Conservation (phyloP, 2,888 invertebrate genomes). For the Rotaria sp. region DNA sequence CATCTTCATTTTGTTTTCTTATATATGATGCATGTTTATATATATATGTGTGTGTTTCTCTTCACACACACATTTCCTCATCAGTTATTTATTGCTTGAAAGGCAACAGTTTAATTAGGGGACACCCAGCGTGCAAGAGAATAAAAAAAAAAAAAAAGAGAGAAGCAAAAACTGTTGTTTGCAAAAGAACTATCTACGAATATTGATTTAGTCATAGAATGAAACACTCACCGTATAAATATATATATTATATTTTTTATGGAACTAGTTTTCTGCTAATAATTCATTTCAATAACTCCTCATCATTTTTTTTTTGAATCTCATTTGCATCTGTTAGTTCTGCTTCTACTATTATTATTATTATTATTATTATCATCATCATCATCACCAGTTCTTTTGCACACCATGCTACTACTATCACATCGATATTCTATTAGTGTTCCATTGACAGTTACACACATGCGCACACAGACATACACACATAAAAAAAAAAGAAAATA, state of each 20-base stretch:
- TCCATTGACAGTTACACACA: neutral
- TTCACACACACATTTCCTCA: constrained; percentile 8
- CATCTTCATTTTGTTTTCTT: neutral
- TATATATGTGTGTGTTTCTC: neutral
- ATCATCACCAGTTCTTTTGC: neutral
- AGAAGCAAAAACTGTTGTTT: neutral
- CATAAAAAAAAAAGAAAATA: too few relatives aligned
- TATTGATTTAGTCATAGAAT: neutral
- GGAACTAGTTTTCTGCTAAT: neutral
- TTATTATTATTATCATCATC: too few relatives aligned
- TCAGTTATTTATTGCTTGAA: constrained; percentile 19
- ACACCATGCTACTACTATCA: neutral
- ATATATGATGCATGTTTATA: neutral
- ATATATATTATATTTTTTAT: neutral
- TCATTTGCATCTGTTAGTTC: constrained; percentile 9
- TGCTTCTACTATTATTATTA: neutral
- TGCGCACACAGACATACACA: neutral
- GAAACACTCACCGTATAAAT: neutral
- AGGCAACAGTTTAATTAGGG: constrained; percentile 14
- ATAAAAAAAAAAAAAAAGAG: neutral
- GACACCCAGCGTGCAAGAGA: neutral
- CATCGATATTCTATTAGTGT: constrained; percentile 17
- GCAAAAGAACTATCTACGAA: neutral
- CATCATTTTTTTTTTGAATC: neutral
- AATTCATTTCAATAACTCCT: neutral